Percentiles rank a stretch among this genome's conserved stretches.
These are phyloP conservation scores for Betta splendens DNA, from an alignment of 2,797 vertebrate species.

Conservation along the genomic window DNA sequence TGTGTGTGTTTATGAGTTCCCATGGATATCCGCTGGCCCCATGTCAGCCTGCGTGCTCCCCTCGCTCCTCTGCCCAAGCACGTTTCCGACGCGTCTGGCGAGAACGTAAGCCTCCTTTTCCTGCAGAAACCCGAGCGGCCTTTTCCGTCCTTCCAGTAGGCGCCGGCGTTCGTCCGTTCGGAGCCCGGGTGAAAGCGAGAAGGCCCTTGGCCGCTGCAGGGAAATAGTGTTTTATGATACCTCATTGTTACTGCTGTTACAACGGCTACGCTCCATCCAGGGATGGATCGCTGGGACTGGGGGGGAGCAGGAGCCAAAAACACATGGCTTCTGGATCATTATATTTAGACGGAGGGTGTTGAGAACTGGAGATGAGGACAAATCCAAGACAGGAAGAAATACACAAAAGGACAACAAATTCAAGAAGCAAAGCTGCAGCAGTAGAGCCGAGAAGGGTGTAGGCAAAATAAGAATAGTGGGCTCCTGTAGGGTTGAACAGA, in stretches of 20 bases:
- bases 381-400: slow-evolving; percentile 38
- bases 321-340: slow-evolving; percentile 35
- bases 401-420: slow-evolving; percentile 46
- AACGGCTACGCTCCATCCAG: slow-evolving; percentile 5
- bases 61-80: slow-evolving; percentile 24
- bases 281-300: no score
- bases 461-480: not conserved
- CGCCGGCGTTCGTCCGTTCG: not conserved
- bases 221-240: slow-evolving; percentile 20
- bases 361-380: slow-evolving; percentile 6
- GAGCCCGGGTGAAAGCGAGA: slow-evolving; percentile 11
- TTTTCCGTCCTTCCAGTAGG: slow-evolving; percentile 1
- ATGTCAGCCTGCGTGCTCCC: slow-evolving; percentile 33
- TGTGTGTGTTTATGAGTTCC: slow-evolving; percentile 74
- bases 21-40: slow-evolving; percentile 66
- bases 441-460: not conserved
- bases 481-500: not conserved
- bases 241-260: slow-evolving; percentile 19
- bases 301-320: slow-evolving; percentile 14
- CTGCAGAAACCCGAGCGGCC: not conserved
- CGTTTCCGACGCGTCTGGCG: slow-evolving; percentile 5
- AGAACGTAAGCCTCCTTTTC: not conserved
- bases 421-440: slow-evolving; percentile 24
- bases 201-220: slow-evolving; percentile 12
- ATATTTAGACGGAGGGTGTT: slow-evolving; percentile 35